Evolutionary conservation across 2,888 invertebrate genomes (phyloP).

Genomic region (Pemphredon lugubris): DNA sequence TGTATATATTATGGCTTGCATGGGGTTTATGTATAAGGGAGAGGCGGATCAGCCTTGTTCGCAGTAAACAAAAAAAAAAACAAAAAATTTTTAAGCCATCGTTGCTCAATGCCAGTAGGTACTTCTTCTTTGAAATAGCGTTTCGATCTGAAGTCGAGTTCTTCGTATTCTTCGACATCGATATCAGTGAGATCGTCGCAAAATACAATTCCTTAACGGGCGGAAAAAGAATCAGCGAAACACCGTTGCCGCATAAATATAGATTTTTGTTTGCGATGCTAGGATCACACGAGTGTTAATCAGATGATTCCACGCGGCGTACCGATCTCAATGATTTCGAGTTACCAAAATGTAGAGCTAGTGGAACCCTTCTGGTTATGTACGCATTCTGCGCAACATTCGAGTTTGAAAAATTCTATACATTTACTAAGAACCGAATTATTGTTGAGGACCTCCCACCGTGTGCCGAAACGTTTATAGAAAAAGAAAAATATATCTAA

Average conservation of each 20-base stretch:
- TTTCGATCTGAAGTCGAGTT: background rate
- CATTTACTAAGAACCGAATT: too few species aligned
- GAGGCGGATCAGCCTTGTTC: conserved; percentile 47
- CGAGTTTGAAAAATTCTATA: too few species aligned
- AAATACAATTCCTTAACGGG: too few species aligned
- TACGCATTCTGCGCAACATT: conserved; percentile 3
- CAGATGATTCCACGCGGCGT: too few species aligned
- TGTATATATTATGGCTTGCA: conserved; percentile 58
- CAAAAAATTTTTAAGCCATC: conserved; percentile 29
- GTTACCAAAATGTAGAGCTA: conserved; percentile 4
- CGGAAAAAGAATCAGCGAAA: background rate
- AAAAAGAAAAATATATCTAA: too few species aligned
- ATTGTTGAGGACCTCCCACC: too few species aligned
- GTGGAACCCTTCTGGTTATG: conserved; percentile 7
- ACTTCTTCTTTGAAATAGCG: conserved; percentile 12
- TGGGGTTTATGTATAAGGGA: conserved; percentile 63
- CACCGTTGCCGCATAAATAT: background rate
- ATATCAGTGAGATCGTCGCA: conserved; percentile 20
- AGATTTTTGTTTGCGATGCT: background rate
- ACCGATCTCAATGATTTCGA: too few species aligned
- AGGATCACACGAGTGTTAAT: too few species aligned
- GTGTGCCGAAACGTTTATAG: too few species aligned
- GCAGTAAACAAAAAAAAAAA: conserved; percentile 57
- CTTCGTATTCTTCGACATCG: conserved; percentile 5
- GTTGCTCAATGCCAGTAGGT: conserved; percentile 22